Base-by-base conservation (phyloP, 1,140 invertebrate species). In the Chlorops oryzae region DNA sequence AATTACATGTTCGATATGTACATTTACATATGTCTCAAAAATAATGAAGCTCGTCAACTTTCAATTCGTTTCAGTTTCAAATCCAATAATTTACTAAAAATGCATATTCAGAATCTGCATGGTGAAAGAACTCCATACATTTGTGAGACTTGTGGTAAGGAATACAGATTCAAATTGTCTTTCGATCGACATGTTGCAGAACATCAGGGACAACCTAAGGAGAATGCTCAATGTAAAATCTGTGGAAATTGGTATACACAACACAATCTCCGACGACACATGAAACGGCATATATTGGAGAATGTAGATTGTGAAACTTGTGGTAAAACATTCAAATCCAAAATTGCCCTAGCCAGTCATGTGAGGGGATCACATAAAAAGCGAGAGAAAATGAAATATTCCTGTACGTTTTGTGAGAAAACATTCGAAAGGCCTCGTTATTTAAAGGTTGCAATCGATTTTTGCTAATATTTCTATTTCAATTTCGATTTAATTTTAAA, bases 341-440 rank as follows among this genome's bases (percentile, higher is more conserved):
- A 18, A 51, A 50, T n/a, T 0, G 54, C 59, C 32, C 45, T 62
- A 18, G 50, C 51, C 13, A 49, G 50, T 20, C 61, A 62, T 41
- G 56, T 50, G 13, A 51, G 55, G 1, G 59, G 59, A 23, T 38
- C 44, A 12, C 61, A 62, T 15, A 50, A 62, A n/a, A n/a, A n/a
- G n/a, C n/a, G n/a, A 37, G 37, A 48, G 0, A 52, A 61, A 47
- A 55, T 54, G n/a, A 62, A 52, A 12, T 52, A 57, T 27, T 57
- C 61, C 28, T 62, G 61, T 47, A 54, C 57, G 13, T 43, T 57
- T 13, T 62, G 61, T 23, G 55, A 54, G 22, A 62, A 62, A 45
- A 52, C 62, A 15, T 62, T 62, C 35, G 59, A 62, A 32, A 53
- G 47, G 6, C 15, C 35, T 3, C 27, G 28, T 17, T 28, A 32